Percentiles rank a stretch among this genome's conserved stretches.
These are phyloP conservation scores for Pteromalus puparum DNA, from an alignment of 1,140 invertebrate species.

Conservation along the genomic window DNA sequence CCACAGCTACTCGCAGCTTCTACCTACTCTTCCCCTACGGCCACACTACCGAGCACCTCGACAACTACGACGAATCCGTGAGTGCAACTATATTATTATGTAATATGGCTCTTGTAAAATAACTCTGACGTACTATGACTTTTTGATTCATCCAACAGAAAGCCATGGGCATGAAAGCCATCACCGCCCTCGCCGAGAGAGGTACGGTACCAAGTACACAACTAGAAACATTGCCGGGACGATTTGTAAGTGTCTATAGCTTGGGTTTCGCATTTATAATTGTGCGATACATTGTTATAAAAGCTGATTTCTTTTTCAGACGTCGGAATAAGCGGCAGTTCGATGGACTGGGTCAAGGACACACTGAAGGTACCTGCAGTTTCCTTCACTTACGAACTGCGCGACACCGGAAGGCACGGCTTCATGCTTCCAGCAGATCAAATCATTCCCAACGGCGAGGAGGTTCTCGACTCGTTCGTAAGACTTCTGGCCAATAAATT, in stretches of 20 bases:
- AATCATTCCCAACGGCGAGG: constrained; percentile 82
- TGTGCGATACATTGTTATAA: no score
- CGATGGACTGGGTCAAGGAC: constrained; percentile 84
- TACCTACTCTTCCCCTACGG: constrained; percentile 84
- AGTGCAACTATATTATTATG: constrained; percentile 56
- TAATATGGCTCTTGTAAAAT: neutral
- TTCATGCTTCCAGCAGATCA: constrained; percentile 85
- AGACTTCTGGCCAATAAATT: neutral
- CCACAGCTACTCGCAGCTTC: constrained; percentile 86
- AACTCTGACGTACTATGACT: neutral
- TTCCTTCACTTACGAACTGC: constrained; percentile 81
- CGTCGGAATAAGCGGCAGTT: constrained; percentile 78
- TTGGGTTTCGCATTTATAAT: neutral
- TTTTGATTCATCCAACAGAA: constrained; percentile 61
- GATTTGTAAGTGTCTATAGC: constrained; percentile 75
- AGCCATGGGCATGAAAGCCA: constrained; percentile 77
- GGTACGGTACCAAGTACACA: constrained; percentile 80
- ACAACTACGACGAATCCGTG: constrained; percentile 81
- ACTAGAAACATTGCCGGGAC: constrained; percentile 77
- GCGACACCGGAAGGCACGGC: constrained; percentile 84
- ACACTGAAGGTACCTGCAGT: constrained; percentile 80
- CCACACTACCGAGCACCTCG: constrained; percentile 76
- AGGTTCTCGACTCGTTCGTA: constrained; percentile 80
- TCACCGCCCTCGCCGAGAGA: constrained; percentile 75
- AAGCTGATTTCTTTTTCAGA: constrained; percentile 65